A percentile compares a stretch with the other conserved stretches of the same genome.
phyloP scores from a whole-genome alignment of 2,113 vertebrate species.

The Otus sunia region DNA sequence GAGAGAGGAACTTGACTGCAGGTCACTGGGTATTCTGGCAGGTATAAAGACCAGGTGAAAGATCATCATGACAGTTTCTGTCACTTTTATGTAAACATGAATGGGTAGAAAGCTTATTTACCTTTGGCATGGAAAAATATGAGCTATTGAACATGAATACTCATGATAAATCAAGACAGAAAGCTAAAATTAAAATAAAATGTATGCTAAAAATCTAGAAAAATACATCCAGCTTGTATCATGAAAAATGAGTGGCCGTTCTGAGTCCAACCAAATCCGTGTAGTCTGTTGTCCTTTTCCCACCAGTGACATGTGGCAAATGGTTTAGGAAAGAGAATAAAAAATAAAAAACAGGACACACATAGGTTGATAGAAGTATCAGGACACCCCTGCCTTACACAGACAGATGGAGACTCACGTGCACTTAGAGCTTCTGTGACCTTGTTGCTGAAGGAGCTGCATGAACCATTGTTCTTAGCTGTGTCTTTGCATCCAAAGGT shows the following conservation, averaged over 20 bases:
- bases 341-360: not conserved
- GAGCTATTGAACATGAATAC: not conserved
- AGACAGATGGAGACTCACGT: not conserved
- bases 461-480: rapidly evolving
- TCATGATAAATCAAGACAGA: not conserved
- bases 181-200: not conserved
- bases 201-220: not conserved
- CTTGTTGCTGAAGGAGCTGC: not conserved
- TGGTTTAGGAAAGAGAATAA: not conserved
- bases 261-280: not conserved
- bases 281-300: not conserved
- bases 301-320: not conserved
- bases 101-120: not conserved
- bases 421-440: not conserved
- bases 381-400: not conserved
- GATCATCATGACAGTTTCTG: not conserved
- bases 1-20: not conserved
- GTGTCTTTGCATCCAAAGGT: not conserved
- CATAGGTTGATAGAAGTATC: too few species aligned
- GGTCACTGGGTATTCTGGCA: not conserved
- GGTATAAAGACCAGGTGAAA: not conserved
- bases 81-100: not conserved
- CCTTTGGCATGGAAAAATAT: not conserved
- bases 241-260: not conserved
- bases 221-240: not conserved